phyloP scores from a whole-genome alignment of 2,113 vertebrate species.

The Chamaea fasciata region DNA sequence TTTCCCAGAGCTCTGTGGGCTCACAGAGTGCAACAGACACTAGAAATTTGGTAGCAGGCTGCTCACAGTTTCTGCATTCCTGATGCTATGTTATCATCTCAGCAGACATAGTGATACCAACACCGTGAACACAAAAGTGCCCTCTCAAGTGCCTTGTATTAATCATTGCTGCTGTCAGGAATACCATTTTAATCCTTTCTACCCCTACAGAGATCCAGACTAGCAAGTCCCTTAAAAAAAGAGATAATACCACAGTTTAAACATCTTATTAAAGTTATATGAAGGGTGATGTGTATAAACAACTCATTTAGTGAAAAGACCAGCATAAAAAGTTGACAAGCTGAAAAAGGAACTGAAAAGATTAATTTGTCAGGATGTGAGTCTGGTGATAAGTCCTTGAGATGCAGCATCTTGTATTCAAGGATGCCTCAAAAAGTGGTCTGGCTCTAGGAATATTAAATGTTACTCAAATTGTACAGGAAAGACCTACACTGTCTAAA shows the following conservation, averaged over 20 bases:
- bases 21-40: neutral
- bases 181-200: neutral
- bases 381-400: neutral
- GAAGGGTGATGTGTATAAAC: neutral
- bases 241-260: neutral
- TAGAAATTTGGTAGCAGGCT: neutral
- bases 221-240: neutral
- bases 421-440: neutral
- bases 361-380: neutral
- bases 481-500: neutral
- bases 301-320: neutral
- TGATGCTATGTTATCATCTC: neutral
- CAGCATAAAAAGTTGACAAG: neutral
- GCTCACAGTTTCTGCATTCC: neutral
- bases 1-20: neutral
- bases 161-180: neutral
- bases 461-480: neutral
- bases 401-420: neutral
- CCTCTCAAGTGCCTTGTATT: neutral
- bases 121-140: neutral
- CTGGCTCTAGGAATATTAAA: neutral
- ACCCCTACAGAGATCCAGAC: neutral
- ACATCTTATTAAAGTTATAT: slow-evolving; percentile 8
- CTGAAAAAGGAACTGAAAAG: slow-evolving; percentile 20
- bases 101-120: neutral